Evolutionary conservation across 2,113 vertebrate genomes (phyloP).

Genomic region (Elaphurus davidianus): DNA sequence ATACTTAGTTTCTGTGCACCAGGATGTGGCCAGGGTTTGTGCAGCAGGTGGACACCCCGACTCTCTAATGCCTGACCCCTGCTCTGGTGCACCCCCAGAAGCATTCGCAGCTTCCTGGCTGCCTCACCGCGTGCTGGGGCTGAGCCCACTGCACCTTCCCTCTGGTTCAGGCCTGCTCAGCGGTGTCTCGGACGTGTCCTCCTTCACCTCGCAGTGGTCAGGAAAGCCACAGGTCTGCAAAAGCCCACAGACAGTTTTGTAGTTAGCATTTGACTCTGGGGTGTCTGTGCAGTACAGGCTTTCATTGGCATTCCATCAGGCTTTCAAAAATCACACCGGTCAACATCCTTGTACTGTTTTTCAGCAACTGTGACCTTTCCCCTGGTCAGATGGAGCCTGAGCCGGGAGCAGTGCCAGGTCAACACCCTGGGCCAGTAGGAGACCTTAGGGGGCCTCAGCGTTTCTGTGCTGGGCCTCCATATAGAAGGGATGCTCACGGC

Average conservation of each 20-base stretch:
- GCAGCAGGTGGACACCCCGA: background rate
- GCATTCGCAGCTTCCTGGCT: background rate
- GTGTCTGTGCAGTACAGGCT: background rate
- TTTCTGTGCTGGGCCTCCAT: background rate
- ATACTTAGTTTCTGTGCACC: constrained; percentile 15
- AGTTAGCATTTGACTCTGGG: background rate
- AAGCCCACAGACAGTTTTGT: background rate
- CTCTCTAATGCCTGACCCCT: background rate
- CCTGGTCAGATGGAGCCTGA: background rate
- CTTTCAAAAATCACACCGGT: background rate
- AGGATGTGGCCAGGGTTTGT: constrained; percentile 1
- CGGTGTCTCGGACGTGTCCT: background rate
- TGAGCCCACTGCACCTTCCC: background rate
- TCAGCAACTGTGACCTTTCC: background rate
- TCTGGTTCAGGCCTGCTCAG: background rate
- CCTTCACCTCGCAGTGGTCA: background rate
- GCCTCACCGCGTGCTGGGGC: background rate
- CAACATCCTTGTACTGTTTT: background rate
- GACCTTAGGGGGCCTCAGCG: background rate
- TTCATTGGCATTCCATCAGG: background rate
- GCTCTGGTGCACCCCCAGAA: background rate
- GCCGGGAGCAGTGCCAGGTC: background rate
- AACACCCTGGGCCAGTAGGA: background rate
- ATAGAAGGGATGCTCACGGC: background rate
- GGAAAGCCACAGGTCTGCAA: background rate